Evolutionary conservation across 2,888 invertebrate genomes (phyloP).

Genomic region (Diogma glabrata): DNA sequence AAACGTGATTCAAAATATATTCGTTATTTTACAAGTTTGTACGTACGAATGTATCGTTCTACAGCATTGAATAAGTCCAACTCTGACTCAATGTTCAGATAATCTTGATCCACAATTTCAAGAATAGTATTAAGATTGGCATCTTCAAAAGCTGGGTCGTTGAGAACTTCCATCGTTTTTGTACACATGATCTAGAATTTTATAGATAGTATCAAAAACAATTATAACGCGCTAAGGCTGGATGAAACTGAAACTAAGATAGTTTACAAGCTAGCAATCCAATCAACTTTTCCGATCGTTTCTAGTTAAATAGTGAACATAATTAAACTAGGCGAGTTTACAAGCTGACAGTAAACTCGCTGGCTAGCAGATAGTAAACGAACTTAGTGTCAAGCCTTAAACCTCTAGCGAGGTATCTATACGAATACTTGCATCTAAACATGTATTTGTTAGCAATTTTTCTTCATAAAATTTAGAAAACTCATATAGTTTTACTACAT

Average conservation of each 20-base stretch:
- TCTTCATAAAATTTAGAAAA: slow-evolving; percentile 79
- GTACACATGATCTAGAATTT: slow-evolving; percentile 56
- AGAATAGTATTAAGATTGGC: slow-evolving; percentile 62
- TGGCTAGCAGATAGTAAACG: too few species aligned
- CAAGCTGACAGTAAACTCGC: too few species aligned
- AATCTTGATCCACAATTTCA: slow-evolving; percentile 62
- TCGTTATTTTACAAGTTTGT: slow-evolving; percentile 22
- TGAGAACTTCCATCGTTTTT: slow-evolving; percentile 62
- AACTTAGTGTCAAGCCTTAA: too few species aligned
- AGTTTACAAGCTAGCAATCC: too few species aligned
- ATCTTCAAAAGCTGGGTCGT: slow-evolving; percentile 65
- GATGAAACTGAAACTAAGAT: too few species aligned
- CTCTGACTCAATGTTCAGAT: slow-evolving; percentile 62
- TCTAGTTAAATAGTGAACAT: too few species aligned
- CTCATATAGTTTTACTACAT: slow-evolving; percentile 75
- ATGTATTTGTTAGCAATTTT: slow-evolving; percentile 67
- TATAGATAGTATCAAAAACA: too few species aligned
- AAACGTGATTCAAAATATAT: too few species aligned
- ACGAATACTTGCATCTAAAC: slow-evolving; percentile 55
- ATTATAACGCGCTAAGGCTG: too few species aligned
- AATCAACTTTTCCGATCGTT: too few species aligned
- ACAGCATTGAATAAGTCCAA: slow-evolving; percentile 65
- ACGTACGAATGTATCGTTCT: slow-evolving; percentile 51
- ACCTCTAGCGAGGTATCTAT: too few species aligned
- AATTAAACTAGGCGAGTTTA: too few species aligned